A percentile compares a stretch with the other conserved stretches of the same genome.
phyloP scores from a whole-genome alignment of 2,797 vertebrate species.

The Meda fulgida region DNA sequence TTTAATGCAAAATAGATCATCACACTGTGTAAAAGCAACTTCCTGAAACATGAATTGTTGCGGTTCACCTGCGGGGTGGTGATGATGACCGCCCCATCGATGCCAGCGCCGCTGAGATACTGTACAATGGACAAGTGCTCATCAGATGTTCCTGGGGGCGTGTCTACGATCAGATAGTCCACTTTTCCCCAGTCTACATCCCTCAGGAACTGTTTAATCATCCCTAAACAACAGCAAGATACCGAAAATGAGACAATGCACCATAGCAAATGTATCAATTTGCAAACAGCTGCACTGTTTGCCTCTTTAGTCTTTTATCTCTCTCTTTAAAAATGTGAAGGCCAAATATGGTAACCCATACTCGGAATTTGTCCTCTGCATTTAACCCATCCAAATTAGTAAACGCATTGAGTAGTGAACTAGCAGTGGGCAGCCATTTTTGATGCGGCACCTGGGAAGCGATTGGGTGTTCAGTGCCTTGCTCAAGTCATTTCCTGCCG shows the following conservation, averaged over 20 bases:
- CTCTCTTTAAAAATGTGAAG: no score
- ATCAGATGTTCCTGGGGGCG: slow-evolving; percentile 92
- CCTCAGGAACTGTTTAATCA: slow-evolving; percentile 97
- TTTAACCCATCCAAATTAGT: no score
- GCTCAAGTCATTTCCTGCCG: no score
- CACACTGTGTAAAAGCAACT: background rate
- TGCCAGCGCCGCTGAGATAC: slow-evolving; percentile 81
- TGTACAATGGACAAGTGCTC: slow-evolving; percentile 92
- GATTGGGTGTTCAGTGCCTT: no score
- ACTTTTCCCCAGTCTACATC: slow-evolving; percentile 97
- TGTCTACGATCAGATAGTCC: slow-evolving; percentile 93
- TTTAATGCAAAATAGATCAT: slow-evolving; percentile 4
- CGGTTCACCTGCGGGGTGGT: slow-evolving; percentile 90
- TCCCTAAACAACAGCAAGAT: slow-evolving; percentile 74
- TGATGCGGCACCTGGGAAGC: no score
- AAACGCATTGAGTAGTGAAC: no score
- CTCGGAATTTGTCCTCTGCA: no score
- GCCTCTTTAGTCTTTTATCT: background rate
- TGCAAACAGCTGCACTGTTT: background rate
- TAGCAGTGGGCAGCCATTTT: no score
- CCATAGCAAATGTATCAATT: background rate
- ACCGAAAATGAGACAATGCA: background rate
- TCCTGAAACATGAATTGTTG: background rate
- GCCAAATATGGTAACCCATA: no score
- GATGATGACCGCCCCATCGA: slow-evolving; percentile 89